phyloP scores from a whole-genome alignment of 1,140 invertebrate genomes.

The Babylonia areolata region DNA sequence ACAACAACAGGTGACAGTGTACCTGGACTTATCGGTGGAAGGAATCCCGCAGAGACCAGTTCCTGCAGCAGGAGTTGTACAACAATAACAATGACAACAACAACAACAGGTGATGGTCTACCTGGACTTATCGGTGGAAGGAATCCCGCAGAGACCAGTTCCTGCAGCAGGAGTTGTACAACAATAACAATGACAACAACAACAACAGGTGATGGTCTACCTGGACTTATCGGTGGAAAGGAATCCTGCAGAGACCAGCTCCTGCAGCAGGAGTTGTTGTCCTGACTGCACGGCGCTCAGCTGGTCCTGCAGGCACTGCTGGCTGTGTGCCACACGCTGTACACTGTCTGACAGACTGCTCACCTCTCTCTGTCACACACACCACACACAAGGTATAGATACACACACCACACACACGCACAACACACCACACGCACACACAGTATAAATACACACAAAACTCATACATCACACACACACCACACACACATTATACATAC shows the following conservation, averaged over 20 bases:
- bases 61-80: constrained; percentile 66
- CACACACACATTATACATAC: too few relatives aligned
- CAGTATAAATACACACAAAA: too few relatives aligned
- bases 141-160: too few relatives aligned
- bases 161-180: too few relatives aligned
- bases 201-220: constrained; percentile 34
- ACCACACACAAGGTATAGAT: too few relatives aligned
- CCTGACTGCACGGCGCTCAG: constrained; percentile 59
- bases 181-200: too few relatives aligned
- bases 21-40: constrained; percentile 61
- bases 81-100: too few relatives aligned
- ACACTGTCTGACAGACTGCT: constrained; percentile 42
- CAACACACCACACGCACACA: background rate
- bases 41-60: constrained; percentile 61
- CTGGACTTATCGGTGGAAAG: constrained; percentile 58
- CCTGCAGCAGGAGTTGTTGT: constrained; percentile 64
- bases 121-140: too few relatives aligned
- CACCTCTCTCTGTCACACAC: constrained; percentile 51
- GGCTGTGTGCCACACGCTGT: constrained; percentile 47
- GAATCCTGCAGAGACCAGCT: constrained; percentile 63
- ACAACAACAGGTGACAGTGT: background rate
- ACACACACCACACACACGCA: too few relatives aligned
- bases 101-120: too few relatives aligned
- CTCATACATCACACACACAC: too few relatives aligned
- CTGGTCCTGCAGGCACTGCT: constrained; percentile 60